Percentiles rank a stretch among this genome's conserved stretches.
Conservation (phyloP, 2,113 vertebrate genomes). For the Ctenomys sociabilis region DNA sequence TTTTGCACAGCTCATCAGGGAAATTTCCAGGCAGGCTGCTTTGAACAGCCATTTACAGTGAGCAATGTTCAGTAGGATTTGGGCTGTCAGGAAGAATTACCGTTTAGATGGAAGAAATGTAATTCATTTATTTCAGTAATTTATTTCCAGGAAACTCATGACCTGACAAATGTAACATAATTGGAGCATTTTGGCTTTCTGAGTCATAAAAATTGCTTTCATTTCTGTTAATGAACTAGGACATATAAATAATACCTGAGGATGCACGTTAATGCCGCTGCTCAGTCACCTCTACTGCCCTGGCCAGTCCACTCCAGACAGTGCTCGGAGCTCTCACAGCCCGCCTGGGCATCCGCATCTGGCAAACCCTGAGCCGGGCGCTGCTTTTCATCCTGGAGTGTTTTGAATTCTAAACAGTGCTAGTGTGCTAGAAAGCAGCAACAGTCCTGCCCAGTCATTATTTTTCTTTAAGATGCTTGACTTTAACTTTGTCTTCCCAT, state of each 20-base stretch:
- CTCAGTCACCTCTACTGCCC: background rate
- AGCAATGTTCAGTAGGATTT: constrained; percentile 18
- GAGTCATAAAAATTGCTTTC: constrained; percentile 62
- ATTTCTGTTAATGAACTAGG: constrained; percentile 20
- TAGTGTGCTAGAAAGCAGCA: background rate
- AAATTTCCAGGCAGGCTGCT: constrained; percentile 24
- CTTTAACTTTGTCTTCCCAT: background rate
- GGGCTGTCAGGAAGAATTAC: constrained; percentile 67
- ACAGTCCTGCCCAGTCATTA: background rate
- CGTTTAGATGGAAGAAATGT: constrained; percentile 68
- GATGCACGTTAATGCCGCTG: background rate
- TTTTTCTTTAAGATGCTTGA: background rate
- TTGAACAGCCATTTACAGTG: constrained; percentile 7
- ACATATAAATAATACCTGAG: background rate
- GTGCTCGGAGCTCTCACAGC: background rate
- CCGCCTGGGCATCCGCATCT: background rate
- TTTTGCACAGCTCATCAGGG: background rate
- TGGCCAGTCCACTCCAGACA: background rate
- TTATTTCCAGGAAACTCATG: constrained; percentile 63
- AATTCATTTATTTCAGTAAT: constrained; percentile 68
- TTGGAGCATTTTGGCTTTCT: constrained; percentile 64
- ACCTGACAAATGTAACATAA: constrained; percentile 67
- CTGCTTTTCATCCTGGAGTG: background rate
- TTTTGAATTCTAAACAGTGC: constrained; percentile 19
- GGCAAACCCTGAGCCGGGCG: background rate